These are phyloP conservation scores for Petrophora chlorosata DNA, from an alignment of 2,888 invertebrate genomes.

Conservation along the genomic window DNA sequence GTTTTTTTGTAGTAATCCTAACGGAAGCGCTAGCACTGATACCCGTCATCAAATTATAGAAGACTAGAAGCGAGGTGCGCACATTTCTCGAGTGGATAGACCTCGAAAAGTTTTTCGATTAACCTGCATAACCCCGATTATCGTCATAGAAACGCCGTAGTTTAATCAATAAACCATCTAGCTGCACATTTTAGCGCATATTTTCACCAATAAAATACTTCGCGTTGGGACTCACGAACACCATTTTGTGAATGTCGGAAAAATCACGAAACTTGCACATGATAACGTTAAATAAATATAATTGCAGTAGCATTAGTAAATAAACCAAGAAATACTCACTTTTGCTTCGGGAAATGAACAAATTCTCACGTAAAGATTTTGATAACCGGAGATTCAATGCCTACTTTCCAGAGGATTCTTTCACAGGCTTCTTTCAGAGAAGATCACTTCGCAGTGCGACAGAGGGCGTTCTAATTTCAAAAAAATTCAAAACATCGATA, in stretches of 20 bases:
- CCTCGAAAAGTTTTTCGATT: conserved; percentile 44
- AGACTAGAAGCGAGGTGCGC: conserved; percentile 43
- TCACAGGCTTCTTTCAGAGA: conserved; percentile 81
- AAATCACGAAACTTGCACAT: conserved; percentile 22
- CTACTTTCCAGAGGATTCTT: conserved; percentile 83
- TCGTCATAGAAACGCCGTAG: conserved; percentile 70
- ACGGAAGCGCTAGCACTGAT: conserved; percentile 76
- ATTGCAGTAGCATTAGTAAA: conserved; percentile 35
- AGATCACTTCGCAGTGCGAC: conserved; percentile 58
- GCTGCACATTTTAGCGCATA: conserved; percentile 58
- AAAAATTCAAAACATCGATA: conserved; percentile 32
- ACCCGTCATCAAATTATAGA: conserved; percentile 73
- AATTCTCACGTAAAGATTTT: conserved; percentile 82
- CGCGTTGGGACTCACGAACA: conserved; percentile 48
- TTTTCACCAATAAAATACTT: conserved; percentile 52
- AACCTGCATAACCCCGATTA: conserved; percentile 51
- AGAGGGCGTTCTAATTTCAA: conserved; percentile 81
- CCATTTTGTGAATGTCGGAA: conserved; percentile 52
- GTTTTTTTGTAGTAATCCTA: conserved; percentile 69
- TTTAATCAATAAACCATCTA: conserved; percentile 72
- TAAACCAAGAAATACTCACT: conserved; percentile 69
- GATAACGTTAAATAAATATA: conserved; percentile 19
- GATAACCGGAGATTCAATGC: conserved; percentile 81
- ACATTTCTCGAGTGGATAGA: conserved; percentile 36
- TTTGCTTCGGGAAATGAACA: conserved; percentile 75